Percentiles rank a stretch among this genome's conserved stretches.
phyloP scores from a whole-genome alignment of 2,797 vertebrate species.

The Spinus olivaceus region DNA sequence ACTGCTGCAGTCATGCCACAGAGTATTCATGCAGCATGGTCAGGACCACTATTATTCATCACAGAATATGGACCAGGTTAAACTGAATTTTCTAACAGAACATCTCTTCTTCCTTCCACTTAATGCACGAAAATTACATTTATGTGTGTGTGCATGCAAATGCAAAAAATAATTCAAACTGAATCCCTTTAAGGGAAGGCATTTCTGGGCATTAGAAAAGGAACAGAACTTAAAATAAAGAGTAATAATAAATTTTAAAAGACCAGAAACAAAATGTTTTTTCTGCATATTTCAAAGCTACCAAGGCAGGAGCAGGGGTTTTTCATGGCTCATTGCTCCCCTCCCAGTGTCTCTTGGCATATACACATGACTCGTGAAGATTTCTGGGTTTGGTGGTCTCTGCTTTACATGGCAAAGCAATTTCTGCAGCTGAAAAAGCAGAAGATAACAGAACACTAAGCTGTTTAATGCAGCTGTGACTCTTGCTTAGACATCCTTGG shows the following conservation, averaged over 20 bases:
- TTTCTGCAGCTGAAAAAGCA: background rate
- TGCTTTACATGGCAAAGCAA: conserved; percentile 4
- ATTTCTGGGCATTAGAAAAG: background rate
- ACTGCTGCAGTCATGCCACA: background rate
- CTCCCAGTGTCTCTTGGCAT: background rate
- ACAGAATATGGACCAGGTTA: background rate
- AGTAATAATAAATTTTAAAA: background rate
- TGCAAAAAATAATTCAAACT: background rate
- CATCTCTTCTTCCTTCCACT: background rate
- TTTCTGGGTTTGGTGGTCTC: background rate
- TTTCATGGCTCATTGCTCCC: background rate
- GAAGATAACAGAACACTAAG: background rate
- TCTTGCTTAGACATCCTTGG: background rate
- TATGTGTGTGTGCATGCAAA: background rate
- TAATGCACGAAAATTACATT: background rate
- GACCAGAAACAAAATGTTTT: background rate
- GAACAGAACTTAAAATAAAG: background rate
- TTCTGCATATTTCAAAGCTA: background rate
- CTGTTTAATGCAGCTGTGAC: background rate
- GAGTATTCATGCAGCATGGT: background rate
- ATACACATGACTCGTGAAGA: rapidly evolving
- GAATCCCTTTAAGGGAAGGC: background rate
- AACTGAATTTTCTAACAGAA: background rate
- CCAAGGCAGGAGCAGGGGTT: background rate
- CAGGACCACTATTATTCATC: background rate